Base-by-base conservation (phyloP, 2,797 vertebrate species). In the Simalia tracyae region DNA sequence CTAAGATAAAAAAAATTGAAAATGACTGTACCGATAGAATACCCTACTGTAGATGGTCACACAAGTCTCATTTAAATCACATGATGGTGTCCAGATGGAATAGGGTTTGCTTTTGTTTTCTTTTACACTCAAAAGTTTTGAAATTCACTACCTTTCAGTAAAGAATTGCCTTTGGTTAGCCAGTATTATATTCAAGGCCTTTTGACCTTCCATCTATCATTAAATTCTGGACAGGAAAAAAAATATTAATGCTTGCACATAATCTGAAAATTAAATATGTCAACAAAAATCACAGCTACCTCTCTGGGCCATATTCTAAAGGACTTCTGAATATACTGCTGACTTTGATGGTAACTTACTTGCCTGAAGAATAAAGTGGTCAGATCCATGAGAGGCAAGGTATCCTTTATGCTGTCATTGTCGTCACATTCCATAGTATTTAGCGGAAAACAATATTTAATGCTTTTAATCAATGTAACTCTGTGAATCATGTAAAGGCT, bases 141-240 rank as follows among this genome's bases (percentile, higher is more conserved):
- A n/a, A 88, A 84, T 85, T 76, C 91, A 14, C 9, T 81, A 54
- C n/a, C 66, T 91, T 93, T 91, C 90, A 59, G 93, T 91, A 50
- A 91, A 92, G 61, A 84, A 92, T 86, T 42, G 88, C 86, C 84
- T 95, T 93, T 84, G 15, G 89, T 94, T 92, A 9, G 59, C 36
- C 57, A 86, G 9, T 0, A 0, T 93, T 84, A 46, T 54, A 22
- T 92, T 92, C 81, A 92, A 72, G 92, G 93, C 0, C 66, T 81
- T 96, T 95, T 94, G 94, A 36, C 56, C 91, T 86, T 63, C 1
- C 2, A 11, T 93, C 89, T 5, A 3, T 91, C 54, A 93, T 46
- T 63, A 89, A 61, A 60, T 86, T 95, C 9, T 0, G 0, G 63
- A 60, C 26, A 64, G 26, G 68, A 87, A 72, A 1, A 15, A 50